Conservation (phyloP, 2,797 vertebrate genomes). For the Pteronotus mesoamericanus region DNA sequence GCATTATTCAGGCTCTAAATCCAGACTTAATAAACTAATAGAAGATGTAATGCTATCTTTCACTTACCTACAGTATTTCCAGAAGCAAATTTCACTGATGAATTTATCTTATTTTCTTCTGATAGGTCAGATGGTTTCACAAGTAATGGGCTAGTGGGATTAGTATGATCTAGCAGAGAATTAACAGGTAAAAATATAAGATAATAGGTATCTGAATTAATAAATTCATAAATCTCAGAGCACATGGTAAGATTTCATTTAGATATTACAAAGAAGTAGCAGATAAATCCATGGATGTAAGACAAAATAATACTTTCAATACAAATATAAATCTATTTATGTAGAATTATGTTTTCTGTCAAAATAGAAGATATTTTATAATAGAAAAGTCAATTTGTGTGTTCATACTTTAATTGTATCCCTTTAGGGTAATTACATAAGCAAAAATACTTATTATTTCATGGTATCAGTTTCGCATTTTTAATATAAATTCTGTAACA, state of each 20-base stretch:
- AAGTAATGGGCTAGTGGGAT: constrained; percentile 95
- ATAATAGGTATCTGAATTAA: neutral
- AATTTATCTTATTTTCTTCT: constrained; percentile 92
- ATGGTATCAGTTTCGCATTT: no score
- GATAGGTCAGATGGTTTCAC: constrained; percentile 92
- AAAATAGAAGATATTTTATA: neutral
- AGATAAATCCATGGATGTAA: neutral
- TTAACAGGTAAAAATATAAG: constrained; percentile 51
- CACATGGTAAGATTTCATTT: neutral
- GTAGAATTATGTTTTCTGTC: neutral
- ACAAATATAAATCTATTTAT: neutral
- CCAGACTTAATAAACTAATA: constrained; percentile 6
- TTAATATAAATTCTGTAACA: neutral
- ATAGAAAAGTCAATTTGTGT: constrained; percentile 2
- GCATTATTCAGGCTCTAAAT: constrained; percentile 21
- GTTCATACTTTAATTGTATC: constrained; percentile 18
- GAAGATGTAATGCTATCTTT: constrained; percentile 26
- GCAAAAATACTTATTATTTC: neutral
- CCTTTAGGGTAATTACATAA: neutral
- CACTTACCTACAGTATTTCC: constrained; percentile 93
- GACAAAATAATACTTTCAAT: constrained; percentile 26
- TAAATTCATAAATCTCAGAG: constrained; percentile 1
- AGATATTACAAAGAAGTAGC: neutral
- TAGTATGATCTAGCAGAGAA: constrained; percentile 88
- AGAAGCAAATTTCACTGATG: constrained; percentile 93